Evolutionary conservation across 2,888 invertebrate genomes (phyloP).

Genomic region (Melieria picta): DNA sequence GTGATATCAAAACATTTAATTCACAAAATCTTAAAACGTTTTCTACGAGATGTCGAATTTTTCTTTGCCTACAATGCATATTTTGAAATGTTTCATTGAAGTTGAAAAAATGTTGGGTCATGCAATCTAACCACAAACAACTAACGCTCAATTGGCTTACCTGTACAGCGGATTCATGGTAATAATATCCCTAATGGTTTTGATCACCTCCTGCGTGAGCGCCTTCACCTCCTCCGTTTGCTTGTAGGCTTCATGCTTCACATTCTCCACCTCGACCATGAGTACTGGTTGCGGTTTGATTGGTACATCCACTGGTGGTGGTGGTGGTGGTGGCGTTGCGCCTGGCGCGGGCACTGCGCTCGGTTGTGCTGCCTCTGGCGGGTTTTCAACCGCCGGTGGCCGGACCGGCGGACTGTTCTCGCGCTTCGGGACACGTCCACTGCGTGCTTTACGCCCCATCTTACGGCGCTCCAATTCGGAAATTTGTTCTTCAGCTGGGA

Average conservation of each 20-base stretch:
- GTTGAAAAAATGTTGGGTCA: no score
- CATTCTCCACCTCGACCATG: constrained; percentile 95
- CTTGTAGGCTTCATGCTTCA: constrained; percentile 86
- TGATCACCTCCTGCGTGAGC: constrained; percentile 94
- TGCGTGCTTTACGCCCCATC: constrained; percentile 59
- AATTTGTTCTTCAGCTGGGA: constrained; percentile 77
- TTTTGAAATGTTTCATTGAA: no score
- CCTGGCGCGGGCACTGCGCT: constrained; percentile 35
- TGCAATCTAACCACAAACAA: no score
- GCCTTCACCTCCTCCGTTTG: constrained; percentile 97
- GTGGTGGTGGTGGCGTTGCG: constrained; percentile 33
- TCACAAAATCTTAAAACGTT: no score
- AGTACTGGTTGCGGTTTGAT: constrained; percentile 69
- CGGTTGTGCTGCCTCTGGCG: constrained; percentile 40
- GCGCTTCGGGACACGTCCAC: constrained; percentile 65
- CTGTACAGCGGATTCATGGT: constrained; percentile 94
- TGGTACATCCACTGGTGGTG: constrained; percentile 37
- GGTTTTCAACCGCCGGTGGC: constrained; percentile 36
- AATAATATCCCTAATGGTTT: constrained; percentile 97
- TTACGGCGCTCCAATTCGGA: constrained; percentile 69
- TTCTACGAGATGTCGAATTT: no score
- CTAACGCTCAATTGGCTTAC: constrained; percentile 55
- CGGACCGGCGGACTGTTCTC: constrained; percentile 39
- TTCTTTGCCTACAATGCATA: no score
- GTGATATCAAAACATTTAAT: no score